Base-by-base conservation (phyloP, 2,888 invertebrate species). In the Hedychridium roseum region DNA sequence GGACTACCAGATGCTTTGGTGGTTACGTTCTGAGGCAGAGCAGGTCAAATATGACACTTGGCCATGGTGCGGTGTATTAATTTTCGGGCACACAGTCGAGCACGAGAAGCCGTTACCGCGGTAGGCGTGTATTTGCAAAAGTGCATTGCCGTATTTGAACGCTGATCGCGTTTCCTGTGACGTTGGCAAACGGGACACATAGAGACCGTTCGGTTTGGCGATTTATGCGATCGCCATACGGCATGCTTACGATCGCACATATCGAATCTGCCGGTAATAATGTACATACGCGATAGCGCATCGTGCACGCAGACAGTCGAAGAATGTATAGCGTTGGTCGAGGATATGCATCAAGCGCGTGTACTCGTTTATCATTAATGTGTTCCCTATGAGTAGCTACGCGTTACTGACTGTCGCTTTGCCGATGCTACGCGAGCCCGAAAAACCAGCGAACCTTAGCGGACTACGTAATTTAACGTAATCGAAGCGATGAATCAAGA, bases 171-270 rank as follows among this genome's bases (percentile, higher is more conserved):
- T 30, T 41, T 27, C n/a, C 27, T 31, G 31, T 45, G 43, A 46
- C 36, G 43, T 49, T 50, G 43, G 31, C 38, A 37, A n/a, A 12
- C 41, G 30, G 17, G 48, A 55, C 50, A 48, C 45, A 45, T 52
- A 52, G 47, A 46, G 45, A 59, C 58, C 42, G 55, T 44, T 55
- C 40, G 40, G 52, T 47, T 50, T 41, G 14, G 39, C 58, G 52
- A 60, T 60, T 60, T 60, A 60, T 59, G 55, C 42, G 28, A 38
- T 41, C 51, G 23, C 18, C 55, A 38, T 11, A 32, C 46, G 28
- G 42, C 36, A n/a, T n/a, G n/a, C n/a, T n/a, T n/a, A n/a, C n/a
- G n/a, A n/a, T n/a, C n/a, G n/a, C n/a, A n/a, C n/a, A n/a, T n/a
- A n/a, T n/a, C n/a, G n/a, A n/a, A n/a, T n/a, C n/a, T n/a, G n/a